Evolutionary conservation across 2,797 vertebrate genomes (phyloP).

Genomic region (Enteromius afrohamiltoni): DNA sequence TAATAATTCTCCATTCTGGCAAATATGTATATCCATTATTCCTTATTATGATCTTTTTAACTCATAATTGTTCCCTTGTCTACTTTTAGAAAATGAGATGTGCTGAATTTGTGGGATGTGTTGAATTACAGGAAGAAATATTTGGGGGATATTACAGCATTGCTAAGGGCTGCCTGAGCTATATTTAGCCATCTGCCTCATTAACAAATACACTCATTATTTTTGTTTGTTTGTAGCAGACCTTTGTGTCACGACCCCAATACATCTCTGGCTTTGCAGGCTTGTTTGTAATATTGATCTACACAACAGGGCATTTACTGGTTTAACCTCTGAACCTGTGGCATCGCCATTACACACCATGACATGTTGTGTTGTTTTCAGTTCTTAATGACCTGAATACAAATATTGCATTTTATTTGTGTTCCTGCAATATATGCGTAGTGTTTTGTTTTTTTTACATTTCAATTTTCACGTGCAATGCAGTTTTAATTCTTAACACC

Average conservation of each 20-base stretch:
- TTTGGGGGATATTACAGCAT: constrained; percentile 25
- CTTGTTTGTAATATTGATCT: constrained; percentile 52
- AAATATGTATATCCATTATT: neutral
- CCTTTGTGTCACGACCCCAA: constrained; percentile 29
- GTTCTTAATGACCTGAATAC: constrained; percentile 22
- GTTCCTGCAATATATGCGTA: constrained; percentile 32
- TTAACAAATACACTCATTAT: constrained; percentile 57
- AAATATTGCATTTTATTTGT: constrained; percentile 35
- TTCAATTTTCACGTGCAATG: constrained; percentile 50
- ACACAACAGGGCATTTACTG: constrained; percentile 58
- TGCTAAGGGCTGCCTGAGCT: constrained; percentile 39
- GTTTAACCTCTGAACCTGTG: constrained; percentile 59
- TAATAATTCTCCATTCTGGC: neutral
- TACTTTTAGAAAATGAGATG: constrained; percentile 6
- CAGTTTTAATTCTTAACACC: constrained; percentile 39
- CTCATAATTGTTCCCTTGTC: constrained; percentile 23
- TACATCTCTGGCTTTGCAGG: neutral
- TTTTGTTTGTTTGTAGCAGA: constrained; percentile 52
- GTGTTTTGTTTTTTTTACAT: constrained; percentile 50
- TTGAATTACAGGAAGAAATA: constrained; percentile 24
- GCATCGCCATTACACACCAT: constrained; percentile 12
- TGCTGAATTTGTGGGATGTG: constrained; percentile 4
- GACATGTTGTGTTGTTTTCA: neutral
- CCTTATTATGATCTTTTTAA: constrained; percentile 14
- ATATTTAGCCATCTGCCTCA: constrained; percentile 60